These are phyloP conservation scores for Epinotia ramella DNA, from an alignment of 2,888 invertebrate species.

Conservation along the genomic window DNA sequence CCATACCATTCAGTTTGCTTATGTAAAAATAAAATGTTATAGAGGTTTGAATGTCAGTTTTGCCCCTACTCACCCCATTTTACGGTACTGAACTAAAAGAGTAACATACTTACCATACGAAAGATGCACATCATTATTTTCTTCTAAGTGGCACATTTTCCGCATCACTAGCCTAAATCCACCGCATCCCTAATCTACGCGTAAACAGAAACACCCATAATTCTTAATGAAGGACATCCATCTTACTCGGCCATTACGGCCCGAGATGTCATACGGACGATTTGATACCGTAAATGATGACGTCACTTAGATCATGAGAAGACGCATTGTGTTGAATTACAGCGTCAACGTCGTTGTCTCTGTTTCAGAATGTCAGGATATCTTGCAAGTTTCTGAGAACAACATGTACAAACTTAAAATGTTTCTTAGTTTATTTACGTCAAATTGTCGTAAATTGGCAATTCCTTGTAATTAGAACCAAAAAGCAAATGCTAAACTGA, in stretches of 20 bases:
- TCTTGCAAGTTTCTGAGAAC: neutral
- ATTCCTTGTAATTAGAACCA: too few relatives aligned
- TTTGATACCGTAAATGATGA: constrained; percentile 26
- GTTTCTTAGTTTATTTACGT: neutral
- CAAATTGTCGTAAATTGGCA: too few relatives aligned
- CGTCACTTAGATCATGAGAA: neutral
- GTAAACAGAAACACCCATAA: constrained; percentile 25
- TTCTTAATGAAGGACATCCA: constrained; percentile 26
- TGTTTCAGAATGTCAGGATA: neutral
- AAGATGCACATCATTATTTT: too few relatives aligned
- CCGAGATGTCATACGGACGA: constrained; percentile 27
- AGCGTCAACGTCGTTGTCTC: neutral
- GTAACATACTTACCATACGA: too few relatives aligned
- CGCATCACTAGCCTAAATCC: constrained; percentile 1
- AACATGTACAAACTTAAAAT: neutral
- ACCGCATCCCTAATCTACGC: constrained; percentile 13
- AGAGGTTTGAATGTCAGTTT: too few relatives aligned
- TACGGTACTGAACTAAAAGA: too few relatives aligned
- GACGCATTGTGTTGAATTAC: constrained; percentile 1
- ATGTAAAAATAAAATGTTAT: too few relatives aligned
- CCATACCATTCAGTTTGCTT: too few relatives aligned
- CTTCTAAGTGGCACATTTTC: too few relatives aligned
- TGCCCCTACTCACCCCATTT: too few relatives aligned
- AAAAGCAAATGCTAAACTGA: too few relatives aligned
- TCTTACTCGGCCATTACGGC: constrained; percentile 24